Evolutionary conservation across 2,113 vertebrate genomes (phyloP), one percentile per base, ranked within the genome.

Genomic region (Ploceus nigricollis): DNA sequence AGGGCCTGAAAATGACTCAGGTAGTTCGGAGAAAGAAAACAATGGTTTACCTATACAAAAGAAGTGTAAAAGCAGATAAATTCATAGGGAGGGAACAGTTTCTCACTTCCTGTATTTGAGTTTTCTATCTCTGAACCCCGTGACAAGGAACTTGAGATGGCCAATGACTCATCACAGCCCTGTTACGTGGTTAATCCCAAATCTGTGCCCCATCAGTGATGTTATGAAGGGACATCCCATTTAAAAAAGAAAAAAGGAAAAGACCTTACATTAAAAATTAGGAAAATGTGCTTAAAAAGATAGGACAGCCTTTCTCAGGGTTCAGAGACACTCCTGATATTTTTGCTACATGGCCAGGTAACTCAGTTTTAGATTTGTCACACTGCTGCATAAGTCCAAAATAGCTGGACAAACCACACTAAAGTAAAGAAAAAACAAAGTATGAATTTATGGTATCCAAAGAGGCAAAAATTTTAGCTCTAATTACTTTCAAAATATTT

Each of bases 161-260:
- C 54, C 15, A 73, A 56, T 96, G 95, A 97, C 56, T 96, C 92
- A 94, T 35, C 76, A 63, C 17, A 73, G n/a, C 30, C 27, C 53
- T 71, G 31, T 71, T 84, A 81, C 0, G 0, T 42, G 11, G n/a
- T 42, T 91, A 63, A 58, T 71, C 70, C 71, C 0, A 0, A 70
- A 89, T 57, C 23, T 54, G 42, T 33, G 23, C 54, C 39, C 31
- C n/a, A 37, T 63, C 2, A 0, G 37, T 23, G 33, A 40, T 27
- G 30, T 92, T 65, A 45, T 13, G 37, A 44, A 18, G 68, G n/a
- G n/a, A 35, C n/a, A 22, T 5, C 42, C 82, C 51, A 76, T 53
- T 54, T 72, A 16, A n/a, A 85, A 88, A 58, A 65, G 8, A 33
- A 73, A 53, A 56, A 78, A 65, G 15, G 40, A 54, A 57, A 82